These are phyloP conservation scores for Timema podura DNA, from an alignment of 2,888 invertebrate species.

Conservation along the genomic window DNA sequence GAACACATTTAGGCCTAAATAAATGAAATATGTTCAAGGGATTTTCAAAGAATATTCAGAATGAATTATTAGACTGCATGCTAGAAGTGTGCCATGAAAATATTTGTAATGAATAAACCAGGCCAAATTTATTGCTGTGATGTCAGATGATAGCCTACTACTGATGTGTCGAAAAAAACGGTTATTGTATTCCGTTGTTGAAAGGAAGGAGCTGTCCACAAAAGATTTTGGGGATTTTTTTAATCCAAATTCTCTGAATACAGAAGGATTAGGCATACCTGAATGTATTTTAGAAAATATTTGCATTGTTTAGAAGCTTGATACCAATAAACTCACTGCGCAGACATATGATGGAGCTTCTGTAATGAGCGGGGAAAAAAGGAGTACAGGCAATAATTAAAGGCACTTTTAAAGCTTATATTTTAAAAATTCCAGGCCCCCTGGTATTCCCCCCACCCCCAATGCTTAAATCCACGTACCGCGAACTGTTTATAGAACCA, in stretches of 20 bases:
- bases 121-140: not conserved
- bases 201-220: not conserved
- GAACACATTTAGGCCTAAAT: not conserved
- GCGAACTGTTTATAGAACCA: too few species aligned
- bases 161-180: not conserved
- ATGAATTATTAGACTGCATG: constrained; percentile 9
- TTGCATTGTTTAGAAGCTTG: not conserved
- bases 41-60: not conserved
- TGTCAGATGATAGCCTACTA: constrained; percentile 8
- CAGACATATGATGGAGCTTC: constrained; percentile 8
- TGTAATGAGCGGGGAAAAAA: not conserved
- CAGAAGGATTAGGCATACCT: not conserved
- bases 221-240: constrained; percentile 11
- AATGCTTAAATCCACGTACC: too few species aligned
- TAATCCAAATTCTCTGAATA: not conserved
- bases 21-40: not conserved
- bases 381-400: constrained; percentile 5
- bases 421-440: too few species aligned
- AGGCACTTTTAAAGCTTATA: too few species aligned
- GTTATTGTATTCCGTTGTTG: not conserved
- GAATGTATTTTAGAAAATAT: not conserved
- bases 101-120: not conserved
- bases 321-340: not conserved
- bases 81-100: constrained; percentile 4
- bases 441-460: too few species aligned